These are phyloP conservation scores for Cyrtodaria siliqua DNA, from an alignment of 2,888 invertebrate genomes.

Conservation along the genomic window DNA sequence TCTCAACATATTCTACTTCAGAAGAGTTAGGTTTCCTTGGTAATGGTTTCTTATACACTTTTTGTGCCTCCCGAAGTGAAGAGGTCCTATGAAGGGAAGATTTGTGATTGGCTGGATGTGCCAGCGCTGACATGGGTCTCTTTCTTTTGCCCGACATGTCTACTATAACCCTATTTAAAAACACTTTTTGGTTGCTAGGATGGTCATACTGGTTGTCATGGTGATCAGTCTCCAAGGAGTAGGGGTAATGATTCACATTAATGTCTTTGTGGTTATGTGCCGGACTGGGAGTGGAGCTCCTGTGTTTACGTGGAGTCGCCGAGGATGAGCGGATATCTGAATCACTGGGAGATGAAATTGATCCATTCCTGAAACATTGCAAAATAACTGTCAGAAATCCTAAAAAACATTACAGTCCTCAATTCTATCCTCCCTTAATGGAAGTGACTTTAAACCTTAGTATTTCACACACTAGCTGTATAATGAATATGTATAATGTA, in stretches of 20 bases:
- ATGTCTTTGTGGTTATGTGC: slow-evolving; percentile 45
- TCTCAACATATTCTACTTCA: slow-evolving; percentile 42
- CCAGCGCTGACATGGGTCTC: slow-evolving; percentile 48
- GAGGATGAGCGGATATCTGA: slow-evolving; percentile 1
- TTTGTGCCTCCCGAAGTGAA: slow-evolving; percentile 59
- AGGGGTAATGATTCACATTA: slow-evolving; percentile 55
- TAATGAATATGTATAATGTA: too few species aligned
- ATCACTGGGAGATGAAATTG: slow-evolving; percentile 26
- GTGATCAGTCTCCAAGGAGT: too few species aligned
- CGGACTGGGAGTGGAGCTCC: slow-evolving; percentile 26
- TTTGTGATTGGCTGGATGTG: slow-evolving; percentile 21
- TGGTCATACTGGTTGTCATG: slow-evolving; percentile 13
- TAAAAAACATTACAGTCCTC: not conserved
- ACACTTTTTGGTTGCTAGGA: slow-evolving; percentile 24
- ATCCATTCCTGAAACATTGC: slow-evolving; percentile 25
- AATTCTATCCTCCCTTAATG: too few species aligned
- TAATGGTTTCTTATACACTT: slow-evolving; percentile 53
- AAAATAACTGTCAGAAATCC: not conserved
- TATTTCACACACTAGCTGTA: too few species aligned
- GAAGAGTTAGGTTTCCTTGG: slow-evolving; percentile 41
- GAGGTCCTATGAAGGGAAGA: slow-evolving; percentile 59
- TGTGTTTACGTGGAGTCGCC: slow-evolving; percentile 12
- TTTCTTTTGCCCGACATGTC: slow-evolving; percentile 41
- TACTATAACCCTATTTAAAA: slow-evolving; percentile 38
- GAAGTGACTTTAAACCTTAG: too few species aligned